Base-by-base conservation (phyloP, 2,113 vertebrate genomes). In the Suncus etruscus region DNA sequence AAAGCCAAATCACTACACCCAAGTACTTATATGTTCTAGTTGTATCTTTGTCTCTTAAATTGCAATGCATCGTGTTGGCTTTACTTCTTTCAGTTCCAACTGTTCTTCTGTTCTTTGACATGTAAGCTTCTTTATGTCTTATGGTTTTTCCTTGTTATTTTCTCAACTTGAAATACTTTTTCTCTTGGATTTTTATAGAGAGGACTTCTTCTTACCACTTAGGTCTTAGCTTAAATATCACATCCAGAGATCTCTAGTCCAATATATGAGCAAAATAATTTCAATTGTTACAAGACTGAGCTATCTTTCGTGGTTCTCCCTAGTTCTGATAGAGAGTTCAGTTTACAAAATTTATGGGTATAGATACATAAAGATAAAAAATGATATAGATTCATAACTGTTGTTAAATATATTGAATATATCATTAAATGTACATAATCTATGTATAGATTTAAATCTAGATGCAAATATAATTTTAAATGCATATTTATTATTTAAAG, bases 401-500 rank as follows among this genome's bases (percentile, higher is more conserved):
- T n/a, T 20, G 4, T 69, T 69, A 50, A 20, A 29, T 29, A 22
- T 32, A 8, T 61, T n/a, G 29, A 5, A 27, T 6, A 32, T 27
- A 25, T 27, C 48, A 63, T 66, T 69, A 32, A 12, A 11, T 54
- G 32, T 3, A 24, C 20, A 32, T 4, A 25, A 20, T 61, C 58
- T 61, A 4, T 61, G 22, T 61, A 61, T 16, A 61, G 4, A 24
- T 69, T 7, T 68, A 24, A 47, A 65, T 16, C 18, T 70, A 47
- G 3, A 72, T 32, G 18, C 51, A 54, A 18, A 18, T 1, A 2
- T 61, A 61, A 20, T 61, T 22, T 20, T 16, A 22, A 7, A 61
- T 61, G 58, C 3, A 48, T 9, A 78, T 91, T 93, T 73, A 20
- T 65, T 39, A 69, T 47, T 45, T 22, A 93, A 39, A 68, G 22